Percentiles rank a stretch among this genome's conserved stretches.
phyloP scores from a whole-genome alignment of 2,797 vertebrate genomes.

The Cyprinella venusta region DNA sequence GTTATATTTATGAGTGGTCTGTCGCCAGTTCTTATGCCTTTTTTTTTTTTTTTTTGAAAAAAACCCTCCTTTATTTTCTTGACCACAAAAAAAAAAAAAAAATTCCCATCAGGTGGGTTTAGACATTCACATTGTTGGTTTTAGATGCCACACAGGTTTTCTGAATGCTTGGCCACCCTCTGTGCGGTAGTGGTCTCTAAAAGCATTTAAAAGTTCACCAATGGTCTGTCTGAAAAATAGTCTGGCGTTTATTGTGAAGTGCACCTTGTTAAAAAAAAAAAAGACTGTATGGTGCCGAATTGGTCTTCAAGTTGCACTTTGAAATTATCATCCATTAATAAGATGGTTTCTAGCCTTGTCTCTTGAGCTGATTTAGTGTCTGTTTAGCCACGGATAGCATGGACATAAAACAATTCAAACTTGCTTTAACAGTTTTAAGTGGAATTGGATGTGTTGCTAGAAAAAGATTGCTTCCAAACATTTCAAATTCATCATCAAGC shows the following conservation, averaged over 20 bases:
- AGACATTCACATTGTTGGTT: neutral
- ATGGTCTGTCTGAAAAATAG: neutral
- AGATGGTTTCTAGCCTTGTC: slow-evolving; percentile 31
- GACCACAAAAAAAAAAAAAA: neutral
- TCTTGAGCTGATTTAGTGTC: slow-evolving; percentile 50
- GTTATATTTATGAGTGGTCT: neutral
- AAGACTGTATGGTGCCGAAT: neutral
- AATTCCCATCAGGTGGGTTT: neutral
- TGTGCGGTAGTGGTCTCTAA: neutral
- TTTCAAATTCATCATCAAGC: slow-evolving; percentile 37
- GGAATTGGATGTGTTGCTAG: slow-evolving; percentile 27
- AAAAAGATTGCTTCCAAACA: slow-evolving; percentile 30
- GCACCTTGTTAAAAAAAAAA: neutral
- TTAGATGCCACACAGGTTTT: neutral
- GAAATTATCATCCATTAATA: neutral
- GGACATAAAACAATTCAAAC: slow-evolving; percentile 32
- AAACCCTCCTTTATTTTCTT: neutral
- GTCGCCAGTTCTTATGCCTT: neutral
- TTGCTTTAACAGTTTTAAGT: slow-evolving; percentile 3
- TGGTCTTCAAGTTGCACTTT: slow-evolving; percentile 11
- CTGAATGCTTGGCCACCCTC: neutral
- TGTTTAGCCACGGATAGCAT: slow-evolving; percentile 36
- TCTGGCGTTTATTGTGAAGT: slow-evolving; percentile 20
- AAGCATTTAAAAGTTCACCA: slow-evolving; percentile 23
- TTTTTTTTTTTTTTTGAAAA: no score